These are phyloP conservation scores for Corythucha ciliata DNA, from an alignment of 2,888 invertebrate genomes.

Conservation along the genomic window DNA sequence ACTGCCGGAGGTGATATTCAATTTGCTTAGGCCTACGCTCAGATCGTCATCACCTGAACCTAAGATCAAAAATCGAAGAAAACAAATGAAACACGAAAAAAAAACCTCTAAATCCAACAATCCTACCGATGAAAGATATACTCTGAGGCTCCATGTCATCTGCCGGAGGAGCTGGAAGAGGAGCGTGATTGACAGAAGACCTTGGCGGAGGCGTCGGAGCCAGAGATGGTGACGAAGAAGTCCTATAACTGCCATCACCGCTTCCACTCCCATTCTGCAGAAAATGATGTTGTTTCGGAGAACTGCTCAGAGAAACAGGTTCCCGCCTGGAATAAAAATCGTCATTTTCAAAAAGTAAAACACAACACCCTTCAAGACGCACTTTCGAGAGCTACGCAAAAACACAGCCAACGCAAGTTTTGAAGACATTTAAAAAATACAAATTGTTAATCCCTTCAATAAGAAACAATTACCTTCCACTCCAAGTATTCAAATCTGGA, in stretches of 20 bases:
- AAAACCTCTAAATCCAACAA: constrained; percentile 33
- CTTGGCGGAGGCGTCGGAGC: constrained; percentile 34
- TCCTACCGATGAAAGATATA: constrained; percentile 80
- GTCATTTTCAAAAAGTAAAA: too few species aligned
- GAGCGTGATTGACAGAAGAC: constrained; percentile 40
- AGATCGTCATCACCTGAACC: constrained; percentile 42
- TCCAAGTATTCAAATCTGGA: constrained; percentile 26
- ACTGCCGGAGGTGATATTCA: constrained; percentile 79
- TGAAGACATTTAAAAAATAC: not conserved
- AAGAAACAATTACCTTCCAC: not conserved
- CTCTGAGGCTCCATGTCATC: constrained; percentile 91
- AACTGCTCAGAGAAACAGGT: constrained; percentile 34
- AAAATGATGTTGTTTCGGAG: constrained; percentile 29
- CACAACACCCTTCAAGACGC: too few species aligned
- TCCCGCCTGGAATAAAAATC: constrained; percentile 23
- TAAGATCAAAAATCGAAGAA: not conserved
- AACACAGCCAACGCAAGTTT: too few species aligned
- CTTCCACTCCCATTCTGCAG: constrained; percentile 26
- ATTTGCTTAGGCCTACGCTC: constrained; percentile 58
- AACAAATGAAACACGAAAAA: not conserved
- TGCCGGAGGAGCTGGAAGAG: constrained; percentile 57
- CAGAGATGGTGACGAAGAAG: constrained; percentile 25
- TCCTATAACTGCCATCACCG: constrained; percentile 27
- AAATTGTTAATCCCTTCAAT: not conserved
- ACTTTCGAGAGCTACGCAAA: too few species aligned